Conservation (phyloP, 2,888 invertebrate species). For the Pharmacophagus antenor region DNA sequence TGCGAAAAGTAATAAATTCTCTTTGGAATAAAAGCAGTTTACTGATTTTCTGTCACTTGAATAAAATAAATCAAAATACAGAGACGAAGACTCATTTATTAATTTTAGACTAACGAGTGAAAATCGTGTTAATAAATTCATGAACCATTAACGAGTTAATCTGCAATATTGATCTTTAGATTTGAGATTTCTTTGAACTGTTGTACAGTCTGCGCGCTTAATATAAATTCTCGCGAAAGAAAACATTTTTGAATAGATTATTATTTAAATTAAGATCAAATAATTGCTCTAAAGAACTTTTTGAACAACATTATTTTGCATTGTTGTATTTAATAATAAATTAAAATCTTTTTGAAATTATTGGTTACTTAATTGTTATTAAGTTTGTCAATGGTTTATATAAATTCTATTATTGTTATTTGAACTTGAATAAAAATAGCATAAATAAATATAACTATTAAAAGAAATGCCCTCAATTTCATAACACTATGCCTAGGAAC, state of each 20-base stretch:
- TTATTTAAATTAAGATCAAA: background rate
- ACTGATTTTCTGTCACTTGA: slow-evolving; percentile 17
- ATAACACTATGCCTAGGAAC: too few relatives aligned
- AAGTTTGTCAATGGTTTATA: too few relatives aligned
- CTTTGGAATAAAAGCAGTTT: slow-evolving; percentile 10
- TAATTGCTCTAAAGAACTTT: background rate
- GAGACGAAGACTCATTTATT: slow-evolving; percentile 32
- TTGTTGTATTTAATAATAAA: slow-evolving; percentile 3
- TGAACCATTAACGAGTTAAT: slow-evolving; percentile 42
- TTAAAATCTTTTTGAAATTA: background rate
- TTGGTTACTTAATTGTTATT: background rate
- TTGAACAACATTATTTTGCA: background rate
- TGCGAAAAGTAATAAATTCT: too few relatives aligned
- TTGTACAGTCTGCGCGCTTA: slow-evolving; percentile 24
- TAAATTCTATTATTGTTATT: too few relatives aligned
- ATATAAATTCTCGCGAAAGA: slow-evolving; percentile 10
- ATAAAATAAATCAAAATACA: slow-evolving; percentile 31
- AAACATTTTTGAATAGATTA: slow-evolving; percentile 1
- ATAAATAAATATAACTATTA: too few relatives aligned
- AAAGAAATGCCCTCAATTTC: too few relatives aligned
- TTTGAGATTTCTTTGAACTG: slow-evolving; percentile 37
- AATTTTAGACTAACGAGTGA: slow-evolving; percentile 30
- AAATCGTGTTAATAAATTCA: slow-evolving; percentile 40
- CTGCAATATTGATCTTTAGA: slow-evolving; percentile 43
- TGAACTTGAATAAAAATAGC: too few relatives aligned